phyloP scores from a whole-genome alignment of 2,797 vertebrate species.

The Chelon auratus region DNA sequence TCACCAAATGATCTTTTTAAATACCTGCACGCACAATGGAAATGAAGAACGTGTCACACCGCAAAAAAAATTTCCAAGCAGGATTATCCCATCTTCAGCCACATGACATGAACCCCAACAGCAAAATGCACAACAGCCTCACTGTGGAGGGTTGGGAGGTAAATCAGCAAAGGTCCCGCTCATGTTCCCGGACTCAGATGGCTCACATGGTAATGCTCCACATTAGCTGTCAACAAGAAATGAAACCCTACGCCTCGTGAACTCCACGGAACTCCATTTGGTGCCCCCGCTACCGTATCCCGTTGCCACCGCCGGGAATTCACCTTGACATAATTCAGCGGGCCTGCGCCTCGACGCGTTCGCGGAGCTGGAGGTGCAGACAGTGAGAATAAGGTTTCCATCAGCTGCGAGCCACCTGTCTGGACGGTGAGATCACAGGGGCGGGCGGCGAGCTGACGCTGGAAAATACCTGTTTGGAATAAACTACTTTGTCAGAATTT shows the following conservation, averaged over 20 bases:
- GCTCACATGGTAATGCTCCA: slow-evolving; percentile 59
- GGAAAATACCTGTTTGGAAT: slow-evolving; percentile 32
- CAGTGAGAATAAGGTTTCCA: slow-evolving; percentile 62
- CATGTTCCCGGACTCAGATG: slow-evolving; percentile 44
- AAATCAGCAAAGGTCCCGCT: slow-evolving; percentile 41
- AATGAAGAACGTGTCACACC: slow-evolving; percentile 28
- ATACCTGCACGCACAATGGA: slow-evolving; percentile 23
- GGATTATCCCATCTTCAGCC: slow-evolving; percentile 35
- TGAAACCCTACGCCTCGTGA: slow-evolving; percentile 67
- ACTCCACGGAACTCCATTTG: slow-evolving; percentile 55
- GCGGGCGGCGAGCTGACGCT: not conserved
- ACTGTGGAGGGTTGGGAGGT: slow-evolving; percentile 19
- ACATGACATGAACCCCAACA: slow-evolving; percentile 27
- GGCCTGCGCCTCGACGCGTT: slow-evolving; percentile 53
- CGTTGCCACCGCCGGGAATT: slow-evolving; percentile 66
- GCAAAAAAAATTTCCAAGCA: slow-evolving; percentile 38
- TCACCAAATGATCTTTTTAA: slow-evolving; percentile 44
- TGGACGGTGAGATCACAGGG: slow-evolving; percentile 26
- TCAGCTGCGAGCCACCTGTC: slow-evolving; percentile 77
- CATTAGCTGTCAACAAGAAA: slow-evolving; percentile 68
- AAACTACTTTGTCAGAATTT: slow-evolving; percentile 34
- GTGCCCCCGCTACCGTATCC: slow-evolving; percentile 65
- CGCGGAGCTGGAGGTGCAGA: slow-evolving; percentile 30
- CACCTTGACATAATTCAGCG: slow-evolving; percentile 56
- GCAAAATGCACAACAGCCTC: slow-evolving; percentile 26